Conservation (phyloP, 2,113 vertebrate genomes). For the Pycnonotus jocosus region DNA sequence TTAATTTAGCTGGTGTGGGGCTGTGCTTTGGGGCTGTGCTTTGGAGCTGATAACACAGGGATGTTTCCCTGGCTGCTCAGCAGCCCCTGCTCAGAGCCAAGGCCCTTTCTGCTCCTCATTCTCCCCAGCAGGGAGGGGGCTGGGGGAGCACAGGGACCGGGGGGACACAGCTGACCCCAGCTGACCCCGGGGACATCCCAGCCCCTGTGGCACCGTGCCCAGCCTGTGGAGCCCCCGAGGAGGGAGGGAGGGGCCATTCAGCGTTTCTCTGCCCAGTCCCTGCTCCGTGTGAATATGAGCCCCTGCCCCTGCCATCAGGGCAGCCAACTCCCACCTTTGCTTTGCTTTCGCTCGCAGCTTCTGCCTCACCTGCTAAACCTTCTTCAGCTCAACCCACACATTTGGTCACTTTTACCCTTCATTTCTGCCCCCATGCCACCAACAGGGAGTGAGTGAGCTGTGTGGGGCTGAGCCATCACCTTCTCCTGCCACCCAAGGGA, state of each 20-base stretch:
- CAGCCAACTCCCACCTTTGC: not conserved
- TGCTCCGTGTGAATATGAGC: fast-evolving
- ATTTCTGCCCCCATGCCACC: too few species aligned
- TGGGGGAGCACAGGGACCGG: not conserved
- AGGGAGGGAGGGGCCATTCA: not conserved
- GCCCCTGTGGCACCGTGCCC: fast-evolving
- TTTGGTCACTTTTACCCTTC: not conserved
- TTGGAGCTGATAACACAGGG: not conserved
- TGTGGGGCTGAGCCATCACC: not conserved
- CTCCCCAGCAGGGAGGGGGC: fast-evolving
- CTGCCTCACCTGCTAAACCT: not conserved
- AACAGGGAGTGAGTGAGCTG: not conserved
- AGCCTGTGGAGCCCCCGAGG: not conserved
- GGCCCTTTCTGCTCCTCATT: not conserved
- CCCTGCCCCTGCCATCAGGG: fast-evolving
- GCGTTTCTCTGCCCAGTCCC: fast-evolving
- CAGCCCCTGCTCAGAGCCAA: not conserved
- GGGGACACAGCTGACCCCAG: not conserved
- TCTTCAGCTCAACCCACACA: not conserved
- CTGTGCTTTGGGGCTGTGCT: not conserved
- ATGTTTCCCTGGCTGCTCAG: not conserved
- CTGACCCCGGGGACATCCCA: not conserved
- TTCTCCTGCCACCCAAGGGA: not conserved
- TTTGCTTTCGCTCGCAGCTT: not conserved
- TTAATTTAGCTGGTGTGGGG: not conserved